Base-by-base conservation (phyloP, 2,888 invertebrate genomes). In the Criorhina ranunculi region DNA sequence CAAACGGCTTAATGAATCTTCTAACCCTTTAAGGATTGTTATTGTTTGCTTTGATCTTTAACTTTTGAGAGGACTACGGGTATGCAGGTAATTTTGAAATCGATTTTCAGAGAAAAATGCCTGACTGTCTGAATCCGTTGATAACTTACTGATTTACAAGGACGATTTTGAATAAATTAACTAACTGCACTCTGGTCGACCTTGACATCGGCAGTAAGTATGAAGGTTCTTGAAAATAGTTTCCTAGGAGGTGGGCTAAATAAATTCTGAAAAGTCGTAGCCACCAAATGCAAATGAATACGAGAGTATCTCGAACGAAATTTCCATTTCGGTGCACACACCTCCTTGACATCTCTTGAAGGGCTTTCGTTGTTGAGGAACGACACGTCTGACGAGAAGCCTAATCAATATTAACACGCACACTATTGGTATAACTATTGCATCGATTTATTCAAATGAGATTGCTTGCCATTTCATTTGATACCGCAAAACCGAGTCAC, bases 391-490 rank as follows among this genome's bases (percentile, higher is more conserved):
- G 53, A 66, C 53, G 46, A 64, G 24, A 35, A n/a, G n/a, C n/a
- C n/a, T n/a, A n/a, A n/a, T n/a, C n/a, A 24, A n/a, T 5, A 2
- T 44, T 8, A 7, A 19, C 6, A 15, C 15, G 17, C 33, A 17
- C 15, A 12, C 55, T 55, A 33, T 11, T 8, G 0, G 31, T 4
- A 9, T 42, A 81, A 64, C 62, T 76, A 81, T 80, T 60, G 53
- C 42, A 77, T 78, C 72, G 77, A 73, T 72, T 82, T 72, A 82
- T 78, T 82, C 66, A 82, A 78, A 78, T 83, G 72, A 78, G 67
- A 72, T 77, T 72, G 70, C 55, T 55, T 67, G 72, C 72, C 72
- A 72, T 67, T 69, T 67, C 17, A 67, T 53, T 60, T 57, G 72
- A 73, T 62, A 73, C 82, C 82, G 40, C 82, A 78, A 83, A 83